These are phyloP conservation scores for Agonopterix heracliana DNA, from an alignment of 2,888 invertebrate species.

Conservation along the genomic window DNA sequence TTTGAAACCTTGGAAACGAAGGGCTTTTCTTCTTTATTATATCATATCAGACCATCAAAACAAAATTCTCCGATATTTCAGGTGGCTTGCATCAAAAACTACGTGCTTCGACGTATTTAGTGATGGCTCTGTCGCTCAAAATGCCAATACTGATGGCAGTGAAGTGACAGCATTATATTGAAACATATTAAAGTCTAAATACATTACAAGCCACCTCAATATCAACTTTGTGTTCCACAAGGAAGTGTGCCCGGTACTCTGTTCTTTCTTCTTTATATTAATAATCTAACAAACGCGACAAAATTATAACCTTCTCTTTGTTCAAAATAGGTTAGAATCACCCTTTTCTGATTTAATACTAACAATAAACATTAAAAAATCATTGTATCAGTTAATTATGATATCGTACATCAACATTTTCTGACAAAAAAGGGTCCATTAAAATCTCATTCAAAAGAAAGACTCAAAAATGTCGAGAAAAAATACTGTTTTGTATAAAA, in stretches of 20 bases:
- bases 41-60: no score
- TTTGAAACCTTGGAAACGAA: no score
- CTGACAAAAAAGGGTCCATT: slow-evolving; percentile 31
- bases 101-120: no score
- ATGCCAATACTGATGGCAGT: no score
- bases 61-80: no score
- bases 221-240: background rate
- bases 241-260: background rate
- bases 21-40: no score
- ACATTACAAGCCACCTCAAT: no score
- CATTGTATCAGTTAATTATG: slow-evolving; percentile 62
- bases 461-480: slow-evolving; percentile 11
- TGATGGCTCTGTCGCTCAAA: no score
- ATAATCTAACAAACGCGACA: background rate
- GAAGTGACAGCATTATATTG: no score
- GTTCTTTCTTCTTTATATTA: background rate
- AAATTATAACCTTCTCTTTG: background rate
- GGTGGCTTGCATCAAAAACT: no score
- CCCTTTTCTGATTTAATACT: no score
- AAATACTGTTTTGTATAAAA: slow-evolving; percentile 24
- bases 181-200: no score
- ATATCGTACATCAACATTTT: slow-evolving; percentile 61
- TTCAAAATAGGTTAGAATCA: background rate
- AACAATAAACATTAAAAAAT: slow-evolving; percentile 6
- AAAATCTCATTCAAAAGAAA: slow-evolving; percentile 43